phyloP scores from a whole-genome alignment of 2,888 invertebrate genomes.

The Caradrina kadenii region DNA sequence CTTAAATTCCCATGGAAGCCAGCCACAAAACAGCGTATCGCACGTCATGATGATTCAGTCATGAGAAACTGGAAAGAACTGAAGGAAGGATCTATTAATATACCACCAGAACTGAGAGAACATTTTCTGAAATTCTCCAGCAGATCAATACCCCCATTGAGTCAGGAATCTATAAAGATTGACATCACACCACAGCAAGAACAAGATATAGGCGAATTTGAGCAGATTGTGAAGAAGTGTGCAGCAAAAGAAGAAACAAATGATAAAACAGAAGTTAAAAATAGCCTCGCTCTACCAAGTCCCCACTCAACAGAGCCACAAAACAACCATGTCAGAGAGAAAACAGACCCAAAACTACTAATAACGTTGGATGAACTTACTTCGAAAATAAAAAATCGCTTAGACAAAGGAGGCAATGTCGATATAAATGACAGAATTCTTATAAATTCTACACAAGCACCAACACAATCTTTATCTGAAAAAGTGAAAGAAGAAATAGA shows the following conservation, averaged over 20 bases:
- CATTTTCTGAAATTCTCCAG: conserved; percentile 93
- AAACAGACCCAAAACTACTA: conserved; percentile 69
- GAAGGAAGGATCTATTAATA: conserved; percentile 88
- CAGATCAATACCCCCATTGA: conserved; percentile 87
- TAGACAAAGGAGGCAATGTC: conserved; percentile 78
- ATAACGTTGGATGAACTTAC: conserved; percentile 83
- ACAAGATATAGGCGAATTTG: conserved; percentile 83
- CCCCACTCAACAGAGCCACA: conserved; percentile 21
- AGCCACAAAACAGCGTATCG: conserved; percentile 88
- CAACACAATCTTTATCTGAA: conserved; percentile 50
- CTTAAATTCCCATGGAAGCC: conserved; percentile 92
- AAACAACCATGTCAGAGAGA: conserved; percentile 46
- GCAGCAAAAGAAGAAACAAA: conserved; percentile 71
- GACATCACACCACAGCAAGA: conserved; percentile 73
- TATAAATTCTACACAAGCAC: conserved; percentile 68
- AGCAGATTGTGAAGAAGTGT: conserved; percentile 85
- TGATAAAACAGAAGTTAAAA: conserved; percentile 31
- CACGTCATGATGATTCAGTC: conserved; percentile 92
- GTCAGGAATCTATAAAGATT: conserved; percentile 78
- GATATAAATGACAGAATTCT: conserved; percentile 81
- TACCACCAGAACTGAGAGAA: conserved; percentile 83
- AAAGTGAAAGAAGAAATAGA: conserved; percentile 73
- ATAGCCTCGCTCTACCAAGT: conserved; percentile 27
- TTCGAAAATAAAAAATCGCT: conserved; percentile 76
- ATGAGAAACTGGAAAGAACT: conserved; percentile 93